These are phyloP conservation scores for Zaprionus ornatus DNA, from an alignment of 1,140 invertebrate species.

Conservation along the genomic window DNA sequence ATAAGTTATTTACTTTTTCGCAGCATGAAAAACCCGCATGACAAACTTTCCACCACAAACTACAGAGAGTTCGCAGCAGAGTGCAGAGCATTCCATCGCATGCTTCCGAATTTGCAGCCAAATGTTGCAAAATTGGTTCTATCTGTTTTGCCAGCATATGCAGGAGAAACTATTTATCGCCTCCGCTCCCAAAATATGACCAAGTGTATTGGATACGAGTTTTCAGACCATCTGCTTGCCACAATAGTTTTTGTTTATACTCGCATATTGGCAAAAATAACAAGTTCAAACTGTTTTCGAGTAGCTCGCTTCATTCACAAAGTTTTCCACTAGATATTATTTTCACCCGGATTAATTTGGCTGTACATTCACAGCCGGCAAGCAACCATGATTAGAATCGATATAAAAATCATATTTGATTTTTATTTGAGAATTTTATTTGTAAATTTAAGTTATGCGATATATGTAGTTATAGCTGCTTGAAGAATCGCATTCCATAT, in stretches of 20 bases:
- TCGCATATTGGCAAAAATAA: neutral
- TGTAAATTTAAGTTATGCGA: too few relatives aligned
- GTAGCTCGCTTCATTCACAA: neutral
- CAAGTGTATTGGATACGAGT: neutral
- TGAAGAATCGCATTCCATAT: too few relatives aligned
- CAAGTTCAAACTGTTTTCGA: neutral
- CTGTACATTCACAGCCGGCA: neutral
- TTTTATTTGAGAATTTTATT: too few relatives aligned
- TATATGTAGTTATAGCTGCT: too few relatives aligned
- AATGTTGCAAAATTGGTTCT: constrained; percentile 1
- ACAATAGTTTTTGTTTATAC: neutral
- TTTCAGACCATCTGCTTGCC: neutral
- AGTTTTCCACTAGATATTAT: neutral
- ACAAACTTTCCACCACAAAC: constrained; percentile 28
- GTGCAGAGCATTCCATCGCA: neutral
- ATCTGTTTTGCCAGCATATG: constrained; percentile 18
- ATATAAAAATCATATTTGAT: too few relatives aligned
- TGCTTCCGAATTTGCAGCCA: neutral
- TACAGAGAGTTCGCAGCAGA: neutral
- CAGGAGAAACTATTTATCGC: constrained; percentile 11
- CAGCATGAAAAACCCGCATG: constrained; percentile 8
- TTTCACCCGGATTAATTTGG: neutral
- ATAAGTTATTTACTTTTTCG: constrained; percentile 18
- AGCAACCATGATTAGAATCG: too few relatives aligned
- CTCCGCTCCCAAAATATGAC: neutral